These are phyloP conservation scores for Procambarus virginalis DNA, from an alignment of 1,140 invertebrate genomes.

Conservation along the genomic window DNA sequence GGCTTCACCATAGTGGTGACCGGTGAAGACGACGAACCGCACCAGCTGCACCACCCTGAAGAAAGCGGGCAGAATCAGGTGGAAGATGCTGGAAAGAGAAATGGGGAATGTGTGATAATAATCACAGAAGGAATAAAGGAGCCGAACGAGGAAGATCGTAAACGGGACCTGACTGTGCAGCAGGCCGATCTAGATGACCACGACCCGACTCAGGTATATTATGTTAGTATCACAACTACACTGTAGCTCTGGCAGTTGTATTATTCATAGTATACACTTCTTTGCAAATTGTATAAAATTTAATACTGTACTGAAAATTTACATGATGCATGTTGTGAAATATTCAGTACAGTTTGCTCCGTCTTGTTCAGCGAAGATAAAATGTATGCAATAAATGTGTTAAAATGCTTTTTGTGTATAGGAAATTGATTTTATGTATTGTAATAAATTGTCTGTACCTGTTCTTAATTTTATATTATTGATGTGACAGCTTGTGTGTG, in stretches of 20 bases:
- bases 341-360: too few relatives aligned
- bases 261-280: neutral
- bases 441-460: too few relatives aligned
- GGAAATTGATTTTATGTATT: too few relatives aligned
- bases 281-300: too few relatives aligned
- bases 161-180: constrained; percentile 59
- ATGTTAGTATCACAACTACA: constrained; percentile 65
- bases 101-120: constrained; percentile 6
- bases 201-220: constrained; percentile 69
- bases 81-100: neutral
- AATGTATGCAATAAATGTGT: too few relatives aligned
- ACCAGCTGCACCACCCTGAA: neutral
- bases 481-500: too few relatives aligned
- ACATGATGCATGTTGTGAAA: too few relatives aligned
- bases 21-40: constrained; percentile 55
- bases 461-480: too few relatives aligned
- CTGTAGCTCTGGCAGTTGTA: constrained; percentile 30
- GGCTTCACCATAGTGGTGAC: constrained; percentile 62
- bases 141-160: constrained; percentile 22
- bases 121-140: neutral
- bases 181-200: constrained; percentile 54
- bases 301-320: too few relatives aligned
- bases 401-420: too few relatives aligned
- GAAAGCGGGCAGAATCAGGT: constrained; percentile 12
- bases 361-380: too few relatives aligned